Evolutionary conservation across 2,797 vertebrate species (phyloP).

Genomic region (Chloroceryle inda): DNA sequence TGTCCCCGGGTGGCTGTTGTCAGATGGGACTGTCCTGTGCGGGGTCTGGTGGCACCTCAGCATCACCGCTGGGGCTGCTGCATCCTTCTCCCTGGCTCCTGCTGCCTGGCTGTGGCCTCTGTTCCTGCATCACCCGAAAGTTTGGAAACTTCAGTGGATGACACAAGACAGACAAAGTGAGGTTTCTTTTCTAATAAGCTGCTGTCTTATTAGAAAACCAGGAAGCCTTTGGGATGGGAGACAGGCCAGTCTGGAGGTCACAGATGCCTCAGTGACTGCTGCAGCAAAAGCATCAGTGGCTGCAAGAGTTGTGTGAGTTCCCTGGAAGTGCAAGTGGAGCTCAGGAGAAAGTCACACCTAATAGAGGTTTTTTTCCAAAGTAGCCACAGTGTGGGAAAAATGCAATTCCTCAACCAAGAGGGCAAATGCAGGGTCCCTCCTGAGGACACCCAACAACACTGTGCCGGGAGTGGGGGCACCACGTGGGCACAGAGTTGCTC

Average conservation of each 20-base stretch:
- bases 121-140: fast-evolving
- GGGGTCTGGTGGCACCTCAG: background rate
- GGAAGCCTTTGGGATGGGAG: background rate
- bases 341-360: background rate
- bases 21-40: fast-evolving
- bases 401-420: background rate
- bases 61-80: background rate
- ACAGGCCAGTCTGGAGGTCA: background rate
- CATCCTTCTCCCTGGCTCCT: background rate
- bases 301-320: background rate
- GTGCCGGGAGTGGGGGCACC: background rate
- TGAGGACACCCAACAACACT: background rate
- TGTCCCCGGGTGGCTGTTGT: background rate
- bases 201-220: background rate
- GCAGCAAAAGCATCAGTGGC: background rate
- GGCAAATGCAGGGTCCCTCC: background rate
- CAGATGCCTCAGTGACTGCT: background rate
- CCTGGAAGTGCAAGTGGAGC: background rate
- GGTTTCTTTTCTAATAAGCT: background rate
- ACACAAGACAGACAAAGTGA: background rate
- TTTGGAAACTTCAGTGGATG: background rate
- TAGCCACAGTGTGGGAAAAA: fast-evolving
- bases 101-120: background rate
- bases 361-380: background rate
- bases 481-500: fast-evolving